These are phyloP conservation scores for Cryptotis parvus DNA, from an alignment of 2,113 vertebrate species.

Conservation along the genomic window DNA sequence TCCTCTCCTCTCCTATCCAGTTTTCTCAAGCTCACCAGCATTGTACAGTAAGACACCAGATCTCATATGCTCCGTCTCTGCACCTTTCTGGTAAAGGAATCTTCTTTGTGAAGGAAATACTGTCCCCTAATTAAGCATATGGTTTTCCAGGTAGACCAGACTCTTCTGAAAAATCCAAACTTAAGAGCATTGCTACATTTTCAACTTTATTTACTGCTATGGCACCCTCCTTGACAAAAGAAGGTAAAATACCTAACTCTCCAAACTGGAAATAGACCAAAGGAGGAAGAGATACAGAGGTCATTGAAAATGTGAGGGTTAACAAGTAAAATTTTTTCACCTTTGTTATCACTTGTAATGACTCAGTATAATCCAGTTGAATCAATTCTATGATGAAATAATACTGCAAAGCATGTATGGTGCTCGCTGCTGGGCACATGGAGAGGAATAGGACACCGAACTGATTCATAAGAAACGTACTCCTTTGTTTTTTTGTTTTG, in stretches of 20 bases:
- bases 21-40: neutral
- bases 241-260: neutral
- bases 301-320: neutral
- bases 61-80: neutral
- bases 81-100: neutral
- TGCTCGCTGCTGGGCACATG: neutral
- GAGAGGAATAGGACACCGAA: neutral
- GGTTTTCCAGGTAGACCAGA: neutral
- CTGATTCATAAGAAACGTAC: too few relatives aligned
- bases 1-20: neutral
- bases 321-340: neutral
- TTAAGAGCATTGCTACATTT: neutral
- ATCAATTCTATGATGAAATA: neutral
- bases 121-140: neutral
- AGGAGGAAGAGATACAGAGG: neutral
- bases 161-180: slow-evolving; percentile 15
- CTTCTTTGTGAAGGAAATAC: neutral
- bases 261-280: neutral
- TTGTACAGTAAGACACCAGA: neutral
- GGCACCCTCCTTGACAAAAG: neutral
- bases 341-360: neutral
- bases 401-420: neutral
- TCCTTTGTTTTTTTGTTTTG: too few relatives aligned
- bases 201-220: neutral
- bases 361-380: slow-evolving; percentile 12